These are phyloP conservation scores for Eupithecia subumbrata DNA, from an alignment of 2,888 invertebrate species.

Conservation along the genomic window DNA sequence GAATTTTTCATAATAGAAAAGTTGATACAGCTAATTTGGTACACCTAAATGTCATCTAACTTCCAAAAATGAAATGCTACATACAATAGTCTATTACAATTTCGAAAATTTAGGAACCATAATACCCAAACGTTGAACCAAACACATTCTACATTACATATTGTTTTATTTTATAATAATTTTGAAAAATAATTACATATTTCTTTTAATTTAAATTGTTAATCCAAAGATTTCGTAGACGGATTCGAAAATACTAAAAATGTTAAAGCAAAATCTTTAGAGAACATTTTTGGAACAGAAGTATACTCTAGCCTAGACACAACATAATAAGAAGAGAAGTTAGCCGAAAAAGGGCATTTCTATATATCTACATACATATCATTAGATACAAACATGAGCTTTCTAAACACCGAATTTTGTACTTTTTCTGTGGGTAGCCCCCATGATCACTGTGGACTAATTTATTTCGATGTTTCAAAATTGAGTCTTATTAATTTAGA, in stretches of 20 bases:
- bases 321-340: conserved; percentile 70
- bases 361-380: conserved; percentile 75
- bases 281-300: conserved; percentile 74
- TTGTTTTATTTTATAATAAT: conserved; percentile 74
- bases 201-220: conserved; percentile 72
- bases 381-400: conserved; percentile 78
- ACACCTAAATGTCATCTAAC: conserved; percentile 80
- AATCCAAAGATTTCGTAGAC: conserved; percentile 81
- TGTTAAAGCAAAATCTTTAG: conserved; percentile 71
- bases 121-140: conserved; percentile 83
- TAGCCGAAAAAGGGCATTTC: conserved; percentile 73
- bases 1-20: conserved; percentile 79
- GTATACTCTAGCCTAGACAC: conserved; percentile 74
- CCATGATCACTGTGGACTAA: conserved; percentile 81
- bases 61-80: conserved; percentile 81
- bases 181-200: conserved; percentile 82
- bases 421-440: conserved; percentile 78
- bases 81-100: conserved; percentile 84
- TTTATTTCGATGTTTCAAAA: conserved; percentile 81
- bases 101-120: conserved; percentile 85
- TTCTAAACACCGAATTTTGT: conserved; percentile 83
- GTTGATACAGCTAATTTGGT: conserved; percentile 82
- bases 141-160: conserved; percentile 76
- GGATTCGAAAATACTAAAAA: conserved; percentile 79
- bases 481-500: conserved; percentile 80